Base-by-base conservation (phyloP, 2,888 invertebrate genomes). In the Pollenia labialis region DNA sequence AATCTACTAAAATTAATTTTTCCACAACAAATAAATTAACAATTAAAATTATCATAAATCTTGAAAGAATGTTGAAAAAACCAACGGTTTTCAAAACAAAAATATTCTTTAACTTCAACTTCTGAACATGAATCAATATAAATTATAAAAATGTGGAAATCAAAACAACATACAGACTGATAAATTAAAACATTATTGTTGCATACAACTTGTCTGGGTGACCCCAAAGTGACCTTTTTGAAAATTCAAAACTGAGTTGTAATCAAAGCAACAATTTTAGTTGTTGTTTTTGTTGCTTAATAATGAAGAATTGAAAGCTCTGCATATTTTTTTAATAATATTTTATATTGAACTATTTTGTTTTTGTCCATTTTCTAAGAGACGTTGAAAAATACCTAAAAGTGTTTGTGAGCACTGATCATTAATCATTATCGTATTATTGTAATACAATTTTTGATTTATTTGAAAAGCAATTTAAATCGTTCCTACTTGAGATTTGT, bases 341-440 rank as follows among this genome's bases (percentile, higher is more conserved):
- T 40, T 42, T 1, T 12, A 50, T 16, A 14, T 16, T 0, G 9
- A 2, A 12, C 0, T 48, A 60, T 40, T 48, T 42, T n/a, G 32
- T 4, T 32, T n/a, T 40, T 40, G 18, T 11, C 7, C 16, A 18
- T 12, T 66, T 77, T 77, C 14, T 32, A 18, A n/a, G 69, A 69
- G 69, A 66, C 7, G 23, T 23, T 66, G 56, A 18, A 64, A 64
- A 11, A 8, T 64, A 44, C 16, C 11, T 9, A 60, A 9, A 50
- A 75, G 23, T 68, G 50, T 52, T 48, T 23, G 32, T 32, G 32
- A 32, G 4, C 32, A 32, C 32, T 16, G 23, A 52, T 71, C 71
- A 80, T 80, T 71, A 80, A 80, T 80, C 80, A 80, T 71, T 52
- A 80, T 62, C 46, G 62, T 52, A 52, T 52, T 62, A 60, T 62